Conservation (phyloP, 2,888 invertebrate genomes). For the Oscheius onirici region DNA sequence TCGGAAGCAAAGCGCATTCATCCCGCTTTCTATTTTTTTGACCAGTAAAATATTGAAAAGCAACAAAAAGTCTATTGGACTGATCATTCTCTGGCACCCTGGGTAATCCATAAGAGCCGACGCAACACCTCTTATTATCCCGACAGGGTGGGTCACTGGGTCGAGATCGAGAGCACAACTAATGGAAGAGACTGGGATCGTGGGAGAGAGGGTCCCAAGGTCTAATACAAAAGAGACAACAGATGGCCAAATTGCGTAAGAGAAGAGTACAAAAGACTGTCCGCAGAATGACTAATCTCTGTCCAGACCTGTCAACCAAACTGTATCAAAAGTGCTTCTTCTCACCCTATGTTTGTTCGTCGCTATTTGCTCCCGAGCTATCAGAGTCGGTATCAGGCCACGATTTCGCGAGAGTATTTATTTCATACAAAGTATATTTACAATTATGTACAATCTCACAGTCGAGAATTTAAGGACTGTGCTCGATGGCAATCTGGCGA, state of each 20-base stretch:
- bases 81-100: not conserved
- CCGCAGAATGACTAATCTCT: too few species aligned
- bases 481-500: not conserved
- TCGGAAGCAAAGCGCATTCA: not conserved
- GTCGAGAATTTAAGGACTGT: not conserved
- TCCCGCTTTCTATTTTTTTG: too few species aligned
- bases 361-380: too few species aligned
- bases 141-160: conserved; percentile 11
- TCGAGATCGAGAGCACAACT: conserved; percentile 7
- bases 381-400: too few species aligned
- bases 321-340: too few species aligned
- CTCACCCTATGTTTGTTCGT: too few species aligned
- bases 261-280: not conserved
- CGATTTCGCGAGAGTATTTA: too few species aligned
- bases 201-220: not conserved
- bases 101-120: conserved; percentile 8
- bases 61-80: not conserved
- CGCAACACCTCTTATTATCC: conserved; percentile 11
- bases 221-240: conserved; percentile 1
- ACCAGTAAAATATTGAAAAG: too few species aligned
- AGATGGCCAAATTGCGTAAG: not conserved
- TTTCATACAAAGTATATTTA: not conserved
- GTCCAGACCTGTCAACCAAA: too few species aligned
- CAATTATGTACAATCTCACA: not conserved
- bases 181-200: not conserved